Conservation (phyloP, 2,113 vertebrate genomes). For the Colossoma macropomum region DNA sequence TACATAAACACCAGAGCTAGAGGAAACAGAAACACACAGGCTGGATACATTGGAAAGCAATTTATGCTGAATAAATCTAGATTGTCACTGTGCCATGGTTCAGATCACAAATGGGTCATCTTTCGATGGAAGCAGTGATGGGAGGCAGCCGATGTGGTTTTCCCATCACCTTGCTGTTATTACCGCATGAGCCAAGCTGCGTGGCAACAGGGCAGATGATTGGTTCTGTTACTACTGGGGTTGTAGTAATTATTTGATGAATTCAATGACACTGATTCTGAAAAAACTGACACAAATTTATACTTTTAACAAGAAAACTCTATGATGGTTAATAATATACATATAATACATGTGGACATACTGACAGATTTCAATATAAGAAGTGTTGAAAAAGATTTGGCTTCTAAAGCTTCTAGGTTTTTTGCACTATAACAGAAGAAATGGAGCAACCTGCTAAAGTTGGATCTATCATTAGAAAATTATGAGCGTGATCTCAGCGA, state of each 20-base stretch:
- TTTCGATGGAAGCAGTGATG: neutral
- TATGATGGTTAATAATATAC: too few species aligned
- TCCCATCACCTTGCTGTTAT: conserved; percentile 27
- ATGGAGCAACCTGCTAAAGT: too few species aligned
- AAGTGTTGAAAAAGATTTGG: too few species aligned
- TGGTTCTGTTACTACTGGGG: conserved; percentile 3
- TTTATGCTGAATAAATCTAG: conserved; percentile 27
- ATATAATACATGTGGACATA: too few species aligned
- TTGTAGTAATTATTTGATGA: neutral
- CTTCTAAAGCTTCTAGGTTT: too few species aligned
- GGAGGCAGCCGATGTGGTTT: neutral
- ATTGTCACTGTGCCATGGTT: neutral
- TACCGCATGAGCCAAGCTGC: conserved; percentile 2
- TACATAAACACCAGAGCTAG: conserved; percentile 28
- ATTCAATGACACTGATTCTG: too few species aligned
- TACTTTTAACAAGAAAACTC: too few species aligned
- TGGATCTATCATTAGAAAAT: too few species aligned
- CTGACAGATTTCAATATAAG: too few species aligned
- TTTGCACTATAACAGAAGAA: too few species aligned
- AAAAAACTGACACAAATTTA: too few species aligned
- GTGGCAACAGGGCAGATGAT: conserved; percentile 53
- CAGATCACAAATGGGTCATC: conserved; percentile 42
- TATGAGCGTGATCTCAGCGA: too few species aligned
- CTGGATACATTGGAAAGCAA: neutral
- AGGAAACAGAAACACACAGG: conserved; percentile 37